Evolutionary conservation across 2,888 invertebrate species (phyloP), one percentile per base, ranked within the genome.

Genomic region (Syritta pipiens): DNA sequence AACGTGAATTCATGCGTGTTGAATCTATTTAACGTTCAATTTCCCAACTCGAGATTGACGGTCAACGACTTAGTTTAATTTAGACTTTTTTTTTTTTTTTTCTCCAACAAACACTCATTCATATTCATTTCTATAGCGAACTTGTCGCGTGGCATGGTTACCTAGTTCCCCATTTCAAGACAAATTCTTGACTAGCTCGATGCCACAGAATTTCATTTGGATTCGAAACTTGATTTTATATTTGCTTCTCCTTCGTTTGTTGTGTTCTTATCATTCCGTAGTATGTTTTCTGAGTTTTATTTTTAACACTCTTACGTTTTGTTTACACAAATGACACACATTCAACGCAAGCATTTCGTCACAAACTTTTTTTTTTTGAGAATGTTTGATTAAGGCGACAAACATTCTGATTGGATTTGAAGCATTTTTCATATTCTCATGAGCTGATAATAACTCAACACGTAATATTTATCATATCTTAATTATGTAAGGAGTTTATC

Each of bases 321-420:
- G 24, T 55, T 57, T 28, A 14, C 3, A 7, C 26, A 42, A 30
- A n/a, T 57, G 42, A 30, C 28, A 20, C 42, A 49, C 12, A 4
- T 48, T 28, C 28, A 1, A 28, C 9, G 17, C 26, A n/a, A 17
- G n/a, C 9, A 40, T 17, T 40, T 19, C 28, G 10, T 57, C 10
- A 42, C 4, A 14, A 37, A 37, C 7, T 17, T 37, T 17, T 17
- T 7, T 22, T 53, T 32, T 2, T 20, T n/a, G 7, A 14, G 17
- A 37, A 17, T 37, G 37, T 17, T 3, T 17, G 14, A 14, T 3
- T 1, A 17, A 17, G 37, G 17, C 9, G 37, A 7, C 17, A 14
- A 17, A 9, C n/a, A 3, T 32, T n/a, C 3, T 7, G 32, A 10
- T 5, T 32, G 3, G 2, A 10, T 2, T 14, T 7, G 14, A 37